phyloP scores from a whole-genome alignment of 2,888 invertebrate genomes.

The Cosmia pyralina region DNA sequence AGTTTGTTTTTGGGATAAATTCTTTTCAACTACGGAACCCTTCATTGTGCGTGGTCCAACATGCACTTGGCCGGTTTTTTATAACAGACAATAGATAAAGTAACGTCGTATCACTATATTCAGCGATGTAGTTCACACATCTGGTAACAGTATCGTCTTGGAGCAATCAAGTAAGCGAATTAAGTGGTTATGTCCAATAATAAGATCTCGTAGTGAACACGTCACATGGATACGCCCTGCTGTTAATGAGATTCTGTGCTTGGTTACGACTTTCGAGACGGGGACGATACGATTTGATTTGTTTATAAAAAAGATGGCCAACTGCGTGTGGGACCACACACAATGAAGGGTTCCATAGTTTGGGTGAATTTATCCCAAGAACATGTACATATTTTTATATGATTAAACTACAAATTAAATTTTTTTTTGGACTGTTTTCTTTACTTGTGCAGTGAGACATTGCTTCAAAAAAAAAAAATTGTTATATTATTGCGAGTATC shows the following conservation, averaged over 20 bases:
- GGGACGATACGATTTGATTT: constrained; percentile 45
- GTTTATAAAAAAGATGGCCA: not conserved
- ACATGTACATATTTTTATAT: too few relatives aligned
- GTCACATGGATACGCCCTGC: constrained; percentile 58
- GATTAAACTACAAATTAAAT: too few relatives aligned
- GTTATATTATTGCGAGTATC: too few relatives aligned
- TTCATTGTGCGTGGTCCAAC: too few relatives aligned
- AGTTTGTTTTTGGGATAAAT: too few relatives aligned
- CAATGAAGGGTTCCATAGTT: not conserved
- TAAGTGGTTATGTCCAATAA: constrained; percentile 68
- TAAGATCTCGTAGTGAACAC: constrained; percentile 63
- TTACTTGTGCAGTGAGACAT: too few relatives aligned
- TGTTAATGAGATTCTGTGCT: constrained; percentile 63
- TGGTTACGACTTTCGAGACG: constrained; percentile 39
- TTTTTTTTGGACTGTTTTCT: too few relatives aligned
- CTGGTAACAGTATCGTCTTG: constrained; percentile 44
- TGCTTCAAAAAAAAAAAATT: too few relatives aligned
- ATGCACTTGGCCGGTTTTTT: too few relatives aligned
- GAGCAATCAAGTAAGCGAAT: constrained; percentile 65
- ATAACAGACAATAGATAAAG: not conserved
- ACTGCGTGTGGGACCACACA: not conserved
- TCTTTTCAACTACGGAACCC: too few relatives aligned
- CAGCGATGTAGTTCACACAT: constrained; percentile 44
- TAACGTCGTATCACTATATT: constrained; percentile 11
- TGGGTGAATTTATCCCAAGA: too few relatives aligned